Base-by-base conservation (phyloP, 2,888 invertebrate species). In the Drosophila subsilvestris region DNA sequence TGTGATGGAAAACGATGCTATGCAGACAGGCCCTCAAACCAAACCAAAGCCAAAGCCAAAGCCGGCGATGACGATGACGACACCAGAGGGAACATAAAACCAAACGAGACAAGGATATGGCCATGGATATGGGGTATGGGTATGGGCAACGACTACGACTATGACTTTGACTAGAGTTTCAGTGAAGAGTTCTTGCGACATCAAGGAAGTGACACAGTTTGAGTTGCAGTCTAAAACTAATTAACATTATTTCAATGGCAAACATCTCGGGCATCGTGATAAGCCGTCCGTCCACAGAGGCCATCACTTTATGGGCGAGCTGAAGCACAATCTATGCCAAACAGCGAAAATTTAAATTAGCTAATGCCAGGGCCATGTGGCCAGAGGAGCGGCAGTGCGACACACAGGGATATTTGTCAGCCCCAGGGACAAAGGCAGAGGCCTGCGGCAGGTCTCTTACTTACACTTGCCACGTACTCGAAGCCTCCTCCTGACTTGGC, bases 311-410 rank as follows among this genome's bases (percentile, higher is more conserved):
- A 72, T 77, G 82, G 82, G 77, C 68, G 70, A 87, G 82, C 74
- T 87, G 80, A 77, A 80, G 67, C 78, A 63, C 79, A 80, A 80
- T 87, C 78, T 78, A 61, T 37, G 25, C 70, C 71, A 71, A 62
- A 65, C 77, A 74, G 53, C 76, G 54, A 65, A 74, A 84, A 86
- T 88, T 79, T 86, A 88, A 88, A 88, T 88, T 86, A 86, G 79
- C 81, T 81, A 81, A 86, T 81, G 74, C 68, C 73, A 60, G 59
- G 48, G 63, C 49, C 50, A 32, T 54, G 32, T 37, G 32, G 62
- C 62, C 45, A 2, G 27, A 60, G 74, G 49, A 53, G 63, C 56
- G 5, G 14, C 37, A 32, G 14, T 14, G 61, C 80, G n/a, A n/a
- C 86, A 74, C 86, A 79, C 50, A 66, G 55, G 78, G 61, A 83